These are phyloP conservation scores for Parnassius orleans DNA, from an alignment of 2,888 invertebrate species.

Conservation along the genomic window DNA sequence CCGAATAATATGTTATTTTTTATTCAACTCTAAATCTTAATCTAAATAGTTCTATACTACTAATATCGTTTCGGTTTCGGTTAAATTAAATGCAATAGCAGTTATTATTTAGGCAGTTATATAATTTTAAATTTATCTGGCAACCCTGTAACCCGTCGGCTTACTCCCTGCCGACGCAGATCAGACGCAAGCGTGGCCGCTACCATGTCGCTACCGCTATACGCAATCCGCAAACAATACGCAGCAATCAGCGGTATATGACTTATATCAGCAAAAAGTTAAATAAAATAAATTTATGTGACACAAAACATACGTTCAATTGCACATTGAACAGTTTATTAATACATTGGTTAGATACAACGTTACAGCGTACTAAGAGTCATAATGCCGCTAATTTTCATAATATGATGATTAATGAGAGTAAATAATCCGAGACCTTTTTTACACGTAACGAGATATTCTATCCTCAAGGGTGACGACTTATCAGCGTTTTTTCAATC, in stretches of 20 bases:
- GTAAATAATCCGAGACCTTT: too few relatives aligned
- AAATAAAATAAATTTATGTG: conserved; percentile 10
- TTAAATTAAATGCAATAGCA: too few relatives aligned
- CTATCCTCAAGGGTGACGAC: too few relatives aligned
- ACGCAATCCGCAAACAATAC: conserved; percentile 52
- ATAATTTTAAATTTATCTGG: neutral
- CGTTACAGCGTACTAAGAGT: too few relatives aligned
- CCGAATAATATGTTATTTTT: too few relatives aligned
- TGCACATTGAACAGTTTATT: neutral
- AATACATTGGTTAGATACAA: neutral
- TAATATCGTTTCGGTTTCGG: too few relatives aligned
- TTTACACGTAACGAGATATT: too few relatives aligned
- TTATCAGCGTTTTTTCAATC: too few relatives aligned
- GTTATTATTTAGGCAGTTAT: neutral
- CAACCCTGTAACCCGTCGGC: conserved; percentile 31
- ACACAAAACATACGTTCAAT: conserved; percentile 6
- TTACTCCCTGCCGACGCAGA: conserved; percentile 41
- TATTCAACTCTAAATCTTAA: too few relatives aligned
- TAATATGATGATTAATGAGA: too few relatives aligned
- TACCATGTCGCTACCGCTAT: conserved; percentile 50
- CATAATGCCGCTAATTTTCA: too few relatives aligned
- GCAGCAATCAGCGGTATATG: conserved; percentile 50
- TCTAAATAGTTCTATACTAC: too few relatives aligned
- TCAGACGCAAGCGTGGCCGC: conserved; percentile 43
- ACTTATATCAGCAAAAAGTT: conserved; percentile 35